phyloP scores from a whole-genome alignment of 2,888 invertebrate genomes.

The Neoitamus cyanurus region DNA sequence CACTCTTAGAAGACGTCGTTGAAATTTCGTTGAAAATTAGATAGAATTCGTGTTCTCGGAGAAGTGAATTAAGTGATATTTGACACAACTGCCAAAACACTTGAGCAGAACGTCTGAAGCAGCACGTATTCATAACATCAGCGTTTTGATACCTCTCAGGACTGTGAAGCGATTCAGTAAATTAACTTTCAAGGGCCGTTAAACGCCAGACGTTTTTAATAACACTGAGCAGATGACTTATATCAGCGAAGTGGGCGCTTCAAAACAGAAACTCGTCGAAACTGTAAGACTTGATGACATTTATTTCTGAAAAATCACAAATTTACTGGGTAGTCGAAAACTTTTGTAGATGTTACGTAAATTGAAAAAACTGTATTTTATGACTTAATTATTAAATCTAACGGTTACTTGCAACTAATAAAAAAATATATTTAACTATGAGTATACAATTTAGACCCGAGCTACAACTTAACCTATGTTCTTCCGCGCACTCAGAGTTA shows the following conservation, averaged over 20 bases:
- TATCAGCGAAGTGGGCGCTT: background rate
- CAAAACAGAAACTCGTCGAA: background rate
- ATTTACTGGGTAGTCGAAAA: no score
- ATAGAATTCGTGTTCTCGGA: background rate
- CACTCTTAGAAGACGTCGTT: background rate
- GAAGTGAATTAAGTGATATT: constrained; percentile 25
- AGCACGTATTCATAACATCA: background rate
- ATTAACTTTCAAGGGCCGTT: background rate
- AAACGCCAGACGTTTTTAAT: background rate
- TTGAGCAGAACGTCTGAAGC: background rate
- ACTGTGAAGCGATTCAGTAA: background rate
- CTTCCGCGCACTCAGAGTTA: no score
- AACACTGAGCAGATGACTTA: background rate
- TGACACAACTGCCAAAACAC: constrained; percentile 28
- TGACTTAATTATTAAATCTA: no score
- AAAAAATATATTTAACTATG: no score
- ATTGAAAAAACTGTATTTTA: no score
- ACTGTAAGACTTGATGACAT: background rate
- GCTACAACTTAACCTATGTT: no score
- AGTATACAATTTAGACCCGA: no score
- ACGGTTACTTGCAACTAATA: no score
- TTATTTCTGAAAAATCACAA: background rate
- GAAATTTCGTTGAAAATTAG: constrained; percentile 2
- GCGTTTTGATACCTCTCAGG: background rate
- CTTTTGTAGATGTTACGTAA: no score